Evolutionary conservation across 2,797 vertebrate genomes (phyloP).

Genomic region (Synaphobranchus kaupii): DNA sequence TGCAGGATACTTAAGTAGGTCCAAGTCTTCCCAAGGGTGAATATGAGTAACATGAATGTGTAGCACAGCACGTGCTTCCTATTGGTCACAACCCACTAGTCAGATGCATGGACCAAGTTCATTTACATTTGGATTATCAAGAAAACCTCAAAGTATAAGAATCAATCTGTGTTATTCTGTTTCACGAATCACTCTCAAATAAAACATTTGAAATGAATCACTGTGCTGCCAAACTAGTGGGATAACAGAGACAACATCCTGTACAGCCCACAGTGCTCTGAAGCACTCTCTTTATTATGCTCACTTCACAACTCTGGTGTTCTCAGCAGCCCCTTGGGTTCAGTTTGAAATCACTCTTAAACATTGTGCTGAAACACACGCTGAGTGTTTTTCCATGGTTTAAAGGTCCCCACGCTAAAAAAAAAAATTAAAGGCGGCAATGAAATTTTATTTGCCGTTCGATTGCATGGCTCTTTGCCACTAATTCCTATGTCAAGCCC

Average conservation of each 20-base stretch:
- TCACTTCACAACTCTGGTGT: not conserved
- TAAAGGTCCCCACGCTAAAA: not conserved
- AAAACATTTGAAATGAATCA: not conserved
- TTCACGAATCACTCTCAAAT: conserved; percentile 2
- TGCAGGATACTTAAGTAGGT: not conserved
- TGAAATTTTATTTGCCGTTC: not conserved
- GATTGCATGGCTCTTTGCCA: conserved; percentile 9
- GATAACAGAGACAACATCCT: not conserved
- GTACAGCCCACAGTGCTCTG: not conserved
- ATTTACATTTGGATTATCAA: not conserved
- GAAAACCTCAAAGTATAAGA: not conserved
- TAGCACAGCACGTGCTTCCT: not conserved
- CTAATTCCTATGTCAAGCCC: not conserved
- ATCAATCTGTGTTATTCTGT: not conserved
- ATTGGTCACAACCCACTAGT: not conserved
- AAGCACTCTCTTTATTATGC: not conserved
- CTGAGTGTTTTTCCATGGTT: not conserved
- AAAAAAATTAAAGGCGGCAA: not conserved
- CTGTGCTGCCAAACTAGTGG: not conserved
- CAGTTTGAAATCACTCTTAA: not conserved
- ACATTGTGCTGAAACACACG: not conserved
- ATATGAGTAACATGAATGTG: not conserved
- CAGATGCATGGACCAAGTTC: not conserved
- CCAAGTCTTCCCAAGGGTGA: not conserved
- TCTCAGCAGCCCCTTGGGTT: not conserved